Conservation (phyloP, 2,113 vertebrate species). For the Orthochromis indermauri region DNA sequence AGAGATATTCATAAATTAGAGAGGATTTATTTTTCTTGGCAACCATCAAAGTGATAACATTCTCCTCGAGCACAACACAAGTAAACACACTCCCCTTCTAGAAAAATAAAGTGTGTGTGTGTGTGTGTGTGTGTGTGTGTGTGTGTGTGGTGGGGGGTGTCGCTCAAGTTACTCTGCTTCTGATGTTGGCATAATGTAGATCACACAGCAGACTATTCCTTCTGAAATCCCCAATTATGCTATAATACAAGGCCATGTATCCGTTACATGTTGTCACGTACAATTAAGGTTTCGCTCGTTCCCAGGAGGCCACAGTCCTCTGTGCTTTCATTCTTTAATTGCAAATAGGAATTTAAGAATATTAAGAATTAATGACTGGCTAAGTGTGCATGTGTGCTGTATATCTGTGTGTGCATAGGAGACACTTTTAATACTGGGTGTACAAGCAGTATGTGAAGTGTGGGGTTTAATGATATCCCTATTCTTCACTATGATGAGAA, state of each 20-base stretch:
- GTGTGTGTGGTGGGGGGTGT: not conserved
- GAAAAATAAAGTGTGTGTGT: not conserved
- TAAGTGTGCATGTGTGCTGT: not conserved
- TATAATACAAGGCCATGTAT: slow-evolving; percentile 25
- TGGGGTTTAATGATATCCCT: slow-evolving; percentile 27
- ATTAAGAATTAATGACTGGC: slow-evolving; percentile 44
- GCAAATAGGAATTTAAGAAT: slow-evolving; percentile 52
- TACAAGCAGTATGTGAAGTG: not conserved
- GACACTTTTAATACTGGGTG: not conserved
- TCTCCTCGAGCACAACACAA: slow-evolving; percentile 33
- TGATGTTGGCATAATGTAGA: not conserved
- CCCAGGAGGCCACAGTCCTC: slow-evolving; percentile 35
- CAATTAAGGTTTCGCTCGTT: slow-evolving; percentile 40
- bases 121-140: too few species aligned
- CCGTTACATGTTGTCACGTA: slow-evolving; percentile 43
- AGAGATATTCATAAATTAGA: slow-evolving; percentile 38
- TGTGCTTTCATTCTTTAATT: slow-evolving; percentile 53
- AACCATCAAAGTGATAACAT: slow-evolving; percentile 48
- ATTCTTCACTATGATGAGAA: slow-evolving; percentile 1
- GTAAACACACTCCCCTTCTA: slow-evolving; percentile 22
- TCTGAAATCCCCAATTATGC: slow-evolving; percentile 43
- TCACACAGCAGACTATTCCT: slow-evolving; percentile 9
- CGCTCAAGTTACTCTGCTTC: not conserved
- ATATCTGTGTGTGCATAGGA: not conserved
- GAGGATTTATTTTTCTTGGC: slow-evolving; percentile 40